Base-by-base conservation (phyloP, 1,140 invertebrate genomes). In the Cecropterus lyciades region DNA sequence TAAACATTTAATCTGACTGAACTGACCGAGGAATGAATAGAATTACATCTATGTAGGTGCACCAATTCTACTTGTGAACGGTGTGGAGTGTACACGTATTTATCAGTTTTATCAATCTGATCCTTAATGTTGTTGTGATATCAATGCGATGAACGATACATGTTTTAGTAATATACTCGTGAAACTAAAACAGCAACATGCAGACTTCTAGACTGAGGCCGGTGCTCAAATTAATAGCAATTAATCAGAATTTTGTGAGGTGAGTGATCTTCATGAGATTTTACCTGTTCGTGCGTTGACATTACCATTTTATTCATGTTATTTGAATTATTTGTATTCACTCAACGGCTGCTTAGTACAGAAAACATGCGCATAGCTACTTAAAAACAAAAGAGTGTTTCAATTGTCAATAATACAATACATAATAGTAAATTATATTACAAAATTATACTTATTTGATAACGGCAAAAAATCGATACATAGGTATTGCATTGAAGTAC, bases 131-230 rank as follows among this genome's bases (percentile, higher is more conserved):
- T 11, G n/a, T 37, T 37, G 33, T 37, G 33, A 37, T 37, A 37
- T n/a, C 33, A 37, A 37, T n/a, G 10, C n/a, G 33, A 37, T 37
- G 33, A 11, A 5, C 20, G 20, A 37, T 37, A 30, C 14, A 16
- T 55, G 15, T 55, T 55, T 2, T 20, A 0, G 37, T 40, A 16
- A 42, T 55, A 40, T 56, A 20, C 15, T 14, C 37, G 13, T n/a
- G 13, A 8, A 24, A 17, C 24, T 24, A 17, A 62, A 14, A 49
- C 11, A 27, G 8, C 40, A 49, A 20, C 10, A 62, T 62, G 57
- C 45, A 62, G 57, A 33, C 45, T 45, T 62, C 27, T 16, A 62
- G 37, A 24, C 7, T 62, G 33, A 57, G 67, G 65, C 63, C 67
- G 13, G 16, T 56, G 13, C 17, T 51, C 15, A 27, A 37, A 13